Evolutionary conservation across 2,113 vertebrate species (phyloP).

Genomic region (Orcinus orca): DNA sequence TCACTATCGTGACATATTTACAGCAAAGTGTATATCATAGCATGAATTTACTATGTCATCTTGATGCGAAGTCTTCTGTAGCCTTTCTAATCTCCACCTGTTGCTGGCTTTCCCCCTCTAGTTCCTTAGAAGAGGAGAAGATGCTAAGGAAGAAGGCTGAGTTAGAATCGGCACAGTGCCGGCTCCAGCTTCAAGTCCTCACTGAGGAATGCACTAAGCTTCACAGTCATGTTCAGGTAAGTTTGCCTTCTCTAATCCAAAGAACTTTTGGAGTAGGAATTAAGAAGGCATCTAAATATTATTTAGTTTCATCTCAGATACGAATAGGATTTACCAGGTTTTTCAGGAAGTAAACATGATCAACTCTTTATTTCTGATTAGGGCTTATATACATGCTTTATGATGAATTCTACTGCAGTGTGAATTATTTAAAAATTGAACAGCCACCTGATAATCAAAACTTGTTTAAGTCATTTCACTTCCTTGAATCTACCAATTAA

Average conservation of each 20-base stretch:
- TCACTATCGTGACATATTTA: background rate
- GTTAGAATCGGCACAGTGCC: conserved; percentile 93
- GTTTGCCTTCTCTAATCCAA: background rate
- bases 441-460: background rate
- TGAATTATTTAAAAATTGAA: background rate
- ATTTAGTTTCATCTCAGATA: background rate
- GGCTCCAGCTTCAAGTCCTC: conserved; percentile 92
- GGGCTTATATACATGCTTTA: background rate
- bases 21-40: background rate
- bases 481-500: background rate
- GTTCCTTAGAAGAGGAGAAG: conserved; percentile 91
- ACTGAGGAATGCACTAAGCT: conserved; percentile 90
- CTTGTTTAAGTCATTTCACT: background rate
- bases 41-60: background rate
- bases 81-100: background rate
- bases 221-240: conserved; percentile 90
- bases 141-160: conserved; percentile 89
- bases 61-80: background rate
- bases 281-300: background rate
- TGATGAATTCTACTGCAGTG: background rate
- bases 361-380: background rate
- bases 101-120: conserved; percentile 62
- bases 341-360: background rate
- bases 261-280: background rate
- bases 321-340: background rate